Evolutionary conservation across 2,888 invertebrate species (phyloP), one percentile per base, ranked within the genome.

Genomic region (Heterodera filipjevi): DNA sequence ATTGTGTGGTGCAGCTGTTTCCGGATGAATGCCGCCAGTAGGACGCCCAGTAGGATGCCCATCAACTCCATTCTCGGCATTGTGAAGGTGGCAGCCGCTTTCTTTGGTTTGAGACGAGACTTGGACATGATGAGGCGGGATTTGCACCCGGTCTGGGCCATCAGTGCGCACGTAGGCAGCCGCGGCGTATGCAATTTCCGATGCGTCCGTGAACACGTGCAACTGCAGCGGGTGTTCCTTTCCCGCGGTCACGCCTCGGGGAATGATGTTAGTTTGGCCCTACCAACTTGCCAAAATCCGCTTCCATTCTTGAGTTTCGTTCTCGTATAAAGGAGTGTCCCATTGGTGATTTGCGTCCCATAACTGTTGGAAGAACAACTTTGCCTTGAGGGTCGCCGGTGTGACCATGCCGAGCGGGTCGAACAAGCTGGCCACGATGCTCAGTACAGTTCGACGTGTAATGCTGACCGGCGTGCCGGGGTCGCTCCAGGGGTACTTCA

Each of bases 131-230:
- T 10, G 22, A 82, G 46, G 19, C 71, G 27, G 22, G 35, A 44
- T 8, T 33, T 30, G 30, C 16, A 14, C 71, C 73, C 53, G n/a
- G 59, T 3, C 1, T 30, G 22, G 12, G 14, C n/a, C 33, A 1
- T 19, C 35, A 78, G 80, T 14, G 39, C 76, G 16, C 5, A 81
- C 2, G 64, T 82, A 83, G n/a, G 76, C 77, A 0, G 68, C 76
- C 19, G 81, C 79, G 2, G 68, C 80, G 35, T 73, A 83, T 2
- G 81, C 82, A 3, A 70, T n/a, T 8, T 72, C 64, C 1, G 82
- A 81, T 0, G 83, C 83, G 39, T 83, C 83, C 14, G 68, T 64
- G 71, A 83, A 83, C 6, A 81, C 70, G 32, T 81, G 83, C 0
- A 83, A 35, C 30, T 83, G 77, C 22, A 53, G 27, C 14, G 22